phyloP scores from a whole-genome alignment of 2,888 invertebrate species.

The Stenurella melanura region DNA sequence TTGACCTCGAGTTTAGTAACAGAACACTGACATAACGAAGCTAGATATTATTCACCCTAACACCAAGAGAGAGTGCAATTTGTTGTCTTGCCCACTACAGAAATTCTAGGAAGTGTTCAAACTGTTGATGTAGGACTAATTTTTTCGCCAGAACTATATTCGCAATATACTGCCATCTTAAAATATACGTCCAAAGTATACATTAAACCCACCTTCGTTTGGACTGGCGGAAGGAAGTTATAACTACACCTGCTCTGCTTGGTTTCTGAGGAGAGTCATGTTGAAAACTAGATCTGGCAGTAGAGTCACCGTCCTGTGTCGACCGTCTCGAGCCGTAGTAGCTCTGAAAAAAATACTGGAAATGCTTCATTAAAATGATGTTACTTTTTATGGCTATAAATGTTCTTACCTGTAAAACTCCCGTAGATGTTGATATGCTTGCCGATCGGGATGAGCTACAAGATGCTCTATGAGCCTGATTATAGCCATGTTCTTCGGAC shows the following conservation, averaged over 20 bases:
- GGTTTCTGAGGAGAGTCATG: slow-evolving; percentile 77
- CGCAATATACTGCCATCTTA: no score
- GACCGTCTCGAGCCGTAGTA: slow-evolving; percentile 74
- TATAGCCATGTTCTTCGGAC: slow-evolving; percentile 58
- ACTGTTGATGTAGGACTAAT: no score
- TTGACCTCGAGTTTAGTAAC: no score
- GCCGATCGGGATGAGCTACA: slow-evolving; percentile 69
- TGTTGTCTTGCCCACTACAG: no score
- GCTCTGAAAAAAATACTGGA: slow-evolving; percentile 68
- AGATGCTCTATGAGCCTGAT: slow-evolving; percentile 66
- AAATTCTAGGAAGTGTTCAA: no score
- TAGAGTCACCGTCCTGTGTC: slow-evolving; percentile 73
- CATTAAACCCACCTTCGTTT: slow-evolving; percentile 81
- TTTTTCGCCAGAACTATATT: no score
- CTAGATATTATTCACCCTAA: no score
- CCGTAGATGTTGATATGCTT: slow-evolving; percentile 68
- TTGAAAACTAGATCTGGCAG: slow-evolving; percentile 79
- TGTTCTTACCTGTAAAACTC: slow-evolving; percentile 65
- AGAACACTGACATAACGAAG: no score
- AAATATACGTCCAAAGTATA: no score
- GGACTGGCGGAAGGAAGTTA: slow-evolving; percentile 91
- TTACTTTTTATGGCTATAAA: not conserved
- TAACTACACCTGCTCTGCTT: slow-evolving; percentile 91
- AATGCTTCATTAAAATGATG: not conserved
- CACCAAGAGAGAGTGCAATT: no score